These are phyloP conservation scores for Labrus mixtus DNA, from an alignment of 2,113 vertebrate genomes.

Conservation along the genomic window DNA sequence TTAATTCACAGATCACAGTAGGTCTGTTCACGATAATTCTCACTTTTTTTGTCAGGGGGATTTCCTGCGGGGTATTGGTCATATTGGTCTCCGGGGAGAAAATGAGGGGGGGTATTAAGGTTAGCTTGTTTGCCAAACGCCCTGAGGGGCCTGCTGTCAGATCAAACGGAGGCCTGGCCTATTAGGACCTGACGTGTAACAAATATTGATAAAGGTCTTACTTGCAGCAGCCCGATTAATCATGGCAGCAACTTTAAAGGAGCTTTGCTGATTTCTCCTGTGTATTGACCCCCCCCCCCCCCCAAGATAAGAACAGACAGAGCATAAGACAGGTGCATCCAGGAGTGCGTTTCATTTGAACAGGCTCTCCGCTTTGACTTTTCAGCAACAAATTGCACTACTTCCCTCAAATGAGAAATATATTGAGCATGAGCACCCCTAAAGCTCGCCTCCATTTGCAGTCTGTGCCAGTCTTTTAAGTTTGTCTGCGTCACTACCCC, in stretches of 20 bases:
- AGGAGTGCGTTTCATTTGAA: conserved; percentile 61
- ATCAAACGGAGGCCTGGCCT: conserved; percentile 66
- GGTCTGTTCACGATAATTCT: conserved; percentile 68
- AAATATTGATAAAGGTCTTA: conserved; percentile 79
- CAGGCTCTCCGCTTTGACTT: conserved; percentile 53
- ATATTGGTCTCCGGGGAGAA: conserved; percentile 56
- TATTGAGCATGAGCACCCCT: conserved; percentile 72
- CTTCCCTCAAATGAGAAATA: conserved; percentile 71
- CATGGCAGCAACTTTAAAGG: conserved; percentile 58
- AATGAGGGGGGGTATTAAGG: conserved; percentile 61
- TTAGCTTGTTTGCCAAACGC: conserved; percentile 69
- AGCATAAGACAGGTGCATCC: conserved; percentile 65
- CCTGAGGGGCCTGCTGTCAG: conserved; percentile 57
- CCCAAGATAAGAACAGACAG: conserved; percentile 35
- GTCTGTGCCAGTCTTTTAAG: conserved; percentile 74
- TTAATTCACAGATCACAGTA: conserved; percentile 79
- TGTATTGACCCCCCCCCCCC: conserved; percentile 42
- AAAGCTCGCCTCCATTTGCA: conserved; percentile 71
- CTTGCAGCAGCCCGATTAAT: conserved; percentile 64
- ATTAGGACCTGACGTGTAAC: conserved; percentile 68
- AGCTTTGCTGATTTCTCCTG: conserved; percentile 55
- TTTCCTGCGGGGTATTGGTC: conserved; percentile 68
- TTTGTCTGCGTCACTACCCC: conserved; percentile 71
- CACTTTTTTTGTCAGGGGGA: conserved; percentile 47
- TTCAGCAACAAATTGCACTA: conserved; percentile 59